Evolutionary conservation across 2,113 vertebrate genomes (phyloP), one percentile per base, ranked within the genome.

Genomic region (Thomomys bottae): DNA sequence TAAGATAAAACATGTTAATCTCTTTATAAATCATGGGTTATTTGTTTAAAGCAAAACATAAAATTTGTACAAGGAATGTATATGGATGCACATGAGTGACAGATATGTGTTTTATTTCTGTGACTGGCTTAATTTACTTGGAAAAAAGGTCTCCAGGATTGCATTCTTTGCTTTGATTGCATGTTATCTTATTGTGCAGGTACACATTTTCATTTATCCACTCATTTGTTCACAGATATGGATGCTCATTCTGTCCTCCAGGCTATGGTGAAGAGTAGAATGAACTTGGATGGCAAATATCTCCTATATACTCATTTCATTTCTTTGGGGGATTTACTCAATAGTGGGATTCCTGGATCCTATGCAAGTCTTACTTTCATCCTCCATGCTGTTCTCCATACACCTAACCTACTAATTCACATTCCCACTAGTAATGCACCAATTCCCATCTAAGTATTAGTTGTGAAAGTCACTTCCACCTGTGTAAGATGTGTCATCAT

Each of bases 41-140:
- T 14, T 68, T 18, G 64, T 34, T 36, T 80, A 94, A 76, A 64
- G 8, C 85, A 45, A 96, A 89, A 90, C 36, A 68, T 14, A n/a
- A 49, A 59, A 82, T 82, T 40, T 72, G 2, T 61, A 75, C 20
- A 5, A 3, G 21, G 8, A 54, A 7, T 1, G 1, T 42, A 54
- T 57, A 30, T 42, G 59, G 6, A 59, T 82, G 81, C 3, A 36
- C 6, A 2, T 30, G 7, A 87, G 21, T 67, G 30, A 11, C 61
- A 26, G 8, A 0, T 34, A 26, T 54, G 59, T 10, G 38, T 64
- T 54, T 85, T 61, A 45, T 36, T 36, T 67, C 24, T 34, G 15
- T n/a, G 6, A 14, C 14, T 14, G 32, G 26, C 3, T 70, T 78
- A 38, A 40, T 28, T 59, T 28, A 30, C 64, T 63, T 85, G 24